A percentile compares a stretch with the other conserved stretches of the same genome.
phyloP scores from a whole-genome alignment of 1,140 invertebrate genomes.

The Lanistes nyassanus region DNA sequence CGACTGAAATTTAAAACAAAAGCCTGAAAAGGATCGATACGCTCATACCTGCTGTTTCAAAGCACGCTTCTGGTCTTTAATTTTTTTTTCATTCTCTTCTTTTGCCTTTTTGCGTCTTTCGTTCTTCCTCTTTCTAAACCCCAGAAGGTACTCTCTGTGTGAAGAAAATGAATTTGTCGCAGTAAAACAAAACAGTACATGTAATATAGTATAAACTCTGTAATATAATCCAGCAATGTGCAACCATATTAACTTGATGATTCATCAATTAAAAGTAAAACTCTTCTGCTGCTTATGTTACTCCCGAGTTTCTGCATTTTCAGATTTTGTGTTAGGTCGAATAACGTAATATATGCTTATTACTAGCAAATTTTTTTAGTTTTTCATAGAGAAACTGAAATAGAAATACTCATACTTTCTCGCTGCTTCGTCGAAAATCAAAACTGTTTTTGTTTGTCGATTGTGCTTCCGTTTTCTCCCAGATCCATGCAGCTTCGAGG shows the following conservation, averaged over 20 bases:
- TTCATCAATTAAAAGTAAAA: no score
- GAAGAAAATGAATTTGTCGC: no score
- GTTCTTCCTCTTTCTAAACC: constrained; percentile 23
- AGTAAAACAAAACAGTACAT: no score
- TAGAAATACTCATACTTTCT: constrained; percentile 7
- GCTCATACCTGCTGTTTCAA: constrained; percentile 16
- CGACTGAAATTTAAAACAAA: no score
- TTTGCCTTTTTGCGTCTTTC: constrained; percentile 20
- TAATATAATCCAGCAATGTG: no score
- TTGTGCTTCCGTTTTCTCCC: background rate
- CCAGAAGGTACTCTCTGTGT: constrained; percentile 17
- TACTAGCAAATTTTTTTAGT: background rate
- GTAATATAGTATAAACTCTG: no score
- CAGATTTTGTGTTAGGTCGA: background rate
- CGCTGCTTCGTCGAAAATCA: constrained; percentile 10
- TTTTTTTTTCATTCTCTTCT: constrained; percentile 18
- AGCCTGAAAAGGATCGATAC: background rate
- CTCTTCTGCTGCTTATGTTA: no score
- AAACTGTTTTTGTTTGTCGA: constrained; percentile 5
- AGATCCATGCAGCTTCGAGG: background rate
- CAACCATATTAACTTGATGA: no score
- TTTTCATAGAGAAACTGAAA: background rate
- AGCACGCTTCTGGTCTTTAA: constrained; percentile 12
- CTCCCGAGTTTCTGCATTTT: no score
- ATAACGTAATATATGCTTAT: background rate